A percentile compares a stretch with the other conserved stretches of the same genome.
Conservation (phyloP, 1,140 invertebrate genomes). For the Apocrypta bakeri region DNA sequence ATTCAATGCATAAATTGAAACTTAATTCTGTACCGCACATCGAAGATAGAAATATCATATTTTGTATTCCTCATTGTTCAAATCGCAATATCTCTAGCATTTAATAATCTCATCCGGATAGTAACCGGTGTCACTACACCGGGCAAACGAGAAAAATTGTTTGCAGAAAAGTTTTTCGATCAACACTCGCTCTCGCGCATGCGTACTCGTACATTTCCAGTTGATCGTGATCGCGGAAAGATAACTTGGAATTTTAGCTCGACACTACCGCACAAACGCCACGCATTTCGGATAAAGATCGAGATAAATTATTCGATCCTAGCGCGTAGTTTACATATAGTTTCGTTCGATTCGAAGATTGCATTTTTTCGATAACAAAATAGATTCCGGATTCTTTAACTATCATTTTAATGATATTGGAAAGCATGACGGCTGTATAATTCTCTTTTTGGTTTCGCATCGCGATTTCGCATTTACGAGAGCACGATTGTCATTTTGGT, state of each 20-base stretch:
- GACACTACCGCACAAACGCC: neutral
- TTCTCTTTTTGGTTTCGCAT: neutral
- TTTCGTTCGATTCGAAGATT: neutral
- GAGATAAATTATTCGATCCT: conserved; percentile 5
- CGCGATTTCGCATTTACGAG: too few species aligned
- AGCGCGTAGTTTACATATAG: conserved; percentile 15
- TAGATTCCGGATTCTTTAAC: neutral
- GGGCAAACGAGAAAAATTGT: neutral
- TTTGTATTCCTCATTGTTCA: neutral
- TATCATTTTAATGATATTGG: neutral
- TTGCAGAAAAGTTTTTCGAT: conserved; percentile 17
- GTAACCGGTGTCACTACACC: neutral
- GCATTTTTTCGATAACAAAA: conserved; percentile 9
- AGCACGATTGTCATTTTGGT: neutral
- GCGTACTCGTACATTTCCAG: conserved; percentile 2
- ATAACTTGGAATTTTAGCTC: conserved; percentile 22
- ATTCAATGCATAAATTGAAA: too few species aligned
- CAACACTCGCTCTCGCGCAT: neutral
- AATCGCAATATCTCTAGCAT: neutral
- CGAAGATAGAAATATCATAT: neutral
- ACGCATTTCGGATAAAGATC: conserved; percentile 1
- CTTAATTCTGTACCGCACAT: too few species aligned
- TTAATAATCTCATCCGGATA: neutral
- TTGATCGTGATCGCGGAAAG: conserved; percentile 4
- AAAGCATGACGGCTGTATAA: neutral